Evolutionary conservation across 2,797 vertebrate genomes (phyloP), one percentile per base, ranked within the genome.

Genomic region (Necrosyrtes monachus): DNA sequence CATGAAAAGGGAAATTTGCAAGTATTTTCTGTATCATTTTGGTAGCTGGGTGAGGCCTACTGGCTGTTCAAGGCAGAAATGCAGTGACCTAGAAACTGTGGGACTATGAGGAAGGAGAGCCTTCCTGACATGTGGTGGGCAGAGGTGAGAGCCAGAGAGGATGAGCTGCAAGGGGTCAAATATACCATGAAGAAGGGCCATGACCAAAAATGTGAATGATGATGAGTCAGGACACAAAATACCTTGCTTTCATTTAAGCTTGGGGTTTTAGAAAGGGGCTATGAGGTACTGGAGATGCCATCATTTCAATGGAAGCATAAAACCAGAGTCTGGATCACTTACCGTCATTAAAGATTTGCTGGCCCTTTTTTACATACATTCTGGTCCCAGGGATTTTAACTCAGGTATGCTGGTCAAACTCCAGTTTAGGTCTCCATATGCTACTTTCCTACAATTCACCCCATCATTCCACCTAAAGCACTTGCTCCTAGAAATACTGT

Each of bases 281-380:
- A 8, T 54, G 31, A 91, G 39, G 13, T 75, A 33, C 27, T 92
- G 62, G 50, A 90, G 18, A 53, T 90, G 23, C 19, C 60, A 45
- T 77, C 6, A 17, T 72, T 91, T 78, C 74, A 89, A 1, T 30
- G 7, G 48, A 85, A 86, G 14, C 15, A 41, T 59, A 72, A 88
- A 94, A 35, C 19, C 53, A 65, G 50, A 56, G 59, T 87, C 67
- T 79, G 63, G 70, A 85, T 94, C 67, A 56, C 60, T 93, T 65
- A 15, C 12, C 48, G 22, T 90, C 59, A 65, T 77, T 91, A 92
- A 94, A 93, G 56, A 59, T 92, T 78, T 96, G 43, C 86, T 90
- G 76, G 37, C 12, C 51, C 33, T 60, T 95, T 69, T 96, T 75
- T 77, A 64, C 41, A 88, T 33, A 18, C 35, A n/a, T 72, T 80